Evolutionary conservation across 1,140 invertebrate species (phyloP), one percentile per base, ranked within the genome.

Genomic region (Lasaia peninsularis): DNA sequence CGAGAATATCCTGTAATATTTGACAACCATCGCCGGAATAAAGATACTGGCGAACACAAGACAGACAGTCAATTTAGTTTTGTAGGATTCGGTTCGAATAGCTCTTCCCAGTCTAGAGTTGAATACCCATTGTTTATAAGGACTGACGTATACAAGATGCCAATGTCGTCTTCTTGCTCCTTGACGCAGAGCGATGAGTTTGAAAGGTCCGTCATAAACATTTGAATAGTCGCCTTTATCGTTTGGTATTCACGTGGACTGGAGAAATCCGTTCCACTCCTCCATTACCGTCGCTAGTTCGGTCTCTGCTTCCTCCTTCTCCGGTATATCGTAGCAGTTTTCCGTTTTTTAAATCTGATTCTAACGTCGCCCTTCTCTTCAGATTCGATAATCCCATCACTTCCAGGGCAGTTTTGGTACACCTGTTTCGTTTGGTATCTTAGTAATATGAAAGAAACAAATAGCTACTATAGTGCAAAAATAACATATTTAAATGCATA

Each of bases 31-130:
- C n/a, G n/a, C 28, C 37, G 10, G n/a, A 51, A 51, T 51, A 51
- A 51, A 51, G 9, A 54, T 44, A 61, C 59, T 61, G 24, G 48
- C 53, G 59, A 56, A 61, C 2, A 61, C 52, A 61, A 61, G 31
- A 7, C 4, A 61, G 44, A 28, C 49, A 61, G 33, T 52, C 44
- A 61, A 56, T 32, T n/a, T 35, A 55, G 44, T 60, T 51, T 60
- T 60, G 52, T 60, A 55, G 31, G 31, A 12, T 61, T 53, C 34
- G 10, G 3, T 16, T 56, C 59, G 53, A 56, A 61, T 61, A 60
- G 21, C 20, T 55, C 35, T 21, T 52, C 60, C 49, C 54, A 61
- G 37, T 52, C 53, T 24, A 51, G 49, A 52, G 48, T 56, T 56
- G 49, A 48, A 44, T 61, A 48, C 54, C 59, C 49, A 61, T 49